These are phyloP conservation scores for Premnoplex brunnescens DNA, from an alignment of 2,797 vertebrate species.

Conservation along the genomic window DNA sequence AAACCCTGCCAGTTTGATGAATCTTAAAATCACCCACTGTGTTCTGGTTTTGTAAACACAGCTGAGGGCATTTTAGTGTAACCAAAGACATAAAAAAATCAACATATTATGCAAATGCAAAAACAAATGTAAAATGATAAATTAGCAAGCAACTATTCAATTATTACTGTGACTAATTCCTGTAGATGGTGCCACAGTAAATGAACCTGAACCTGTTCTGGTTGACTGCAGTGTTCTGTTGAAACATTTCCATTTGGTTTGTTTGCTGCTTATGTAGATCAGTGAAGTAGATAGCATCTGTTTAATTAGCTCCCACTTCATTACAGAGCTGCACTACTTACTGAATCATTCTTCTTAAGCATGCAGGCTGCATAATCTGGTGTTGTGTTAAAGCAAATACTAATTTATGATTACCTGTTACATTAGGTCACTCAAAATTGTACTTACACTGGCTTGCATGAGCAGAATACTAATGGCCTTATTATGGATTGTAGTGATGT, in stretches of 20 bases:
- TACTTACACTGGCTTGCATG: slow-evolving; percentile 69
- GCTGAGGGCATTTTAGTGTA: slow-evolving; percentile 45
- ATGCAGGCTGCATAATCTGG: slow-evolving; percentile 66
- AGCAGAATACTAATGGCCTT: slow-evolving; percentile 76
- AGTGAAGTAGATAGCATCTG: slow-evolving; percentile 76
- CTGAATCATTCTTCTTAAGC: slow-evolving; percentile 73
- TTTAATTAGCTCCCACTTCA: slow-evolving; percentile 82
- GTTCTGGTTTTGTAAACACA: slow-evolving; percentile 22
- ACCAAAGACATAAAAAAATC: slow-evolving; percentile 30
- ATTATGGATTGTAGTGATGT: slow-evolving; percentile 67
- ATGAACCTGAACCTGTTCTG: slow-evolving; percentile 80
- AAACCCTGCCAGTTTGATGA: not conserved
- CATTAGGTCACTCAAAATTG: slow-evolving; percentile 80
- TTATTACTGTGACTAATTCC: slow-evolving; percentile 78
- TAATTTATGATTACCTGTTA: slow-evolving; percentile 86
- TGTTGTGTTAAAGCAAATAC: slow-evolving; percentile 81
- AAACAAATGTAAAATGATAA: slow-evolving; percentile 79
- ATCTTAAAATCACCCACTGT: not conserved
- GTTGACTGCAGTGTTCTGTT: slow-evolving; percentile 72
- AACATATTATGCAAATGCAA: slow-evolving; percentile 71
- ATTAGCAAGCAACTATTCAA: slow-evolving; percentile 76
- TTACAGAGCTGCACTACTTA: slow-evolving; percentile 65
- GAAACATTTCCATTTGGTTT: slow-evolving; percentile 78
- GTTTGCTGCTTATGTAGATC: slow-evolving; percentile 66
- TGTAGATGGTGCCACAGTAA: slow-evolving; percentile 72